A percentile compares a stretch with the other conserved stretches of the same genome.
phyloP scores from a whole-genome alignment of 2,888 invertebrate species.

The Eristalis tenax region DNA sequence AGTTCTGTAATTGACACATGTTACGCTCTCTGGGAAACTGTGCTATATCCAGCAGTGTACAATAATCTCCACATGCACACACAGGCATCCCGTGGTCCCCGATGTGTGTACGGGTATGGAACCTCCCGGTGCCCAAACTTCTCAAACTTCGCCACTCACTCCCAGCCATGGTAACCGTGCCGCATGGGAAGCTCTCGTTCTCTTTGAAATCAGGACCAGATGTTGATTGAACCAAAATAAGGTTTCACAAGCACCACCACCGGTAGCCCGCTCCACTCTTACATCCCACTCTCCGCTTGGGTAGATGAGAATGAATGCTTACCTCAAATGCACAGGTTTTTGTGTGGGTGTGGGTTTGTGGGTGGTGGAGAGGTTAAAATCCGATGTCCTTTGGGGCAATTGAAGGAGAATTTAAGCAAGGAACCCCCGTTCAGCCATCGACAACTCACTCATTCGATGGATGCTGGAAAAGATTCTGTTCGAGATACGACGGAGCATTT shows the following conservation, averaged over 20 bases:
- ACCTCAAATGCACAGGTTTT: slow-evolving; percentile 45
- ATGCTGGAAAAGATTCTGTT: slow-evolving; percentile 63
- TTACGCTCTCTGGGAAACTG: slow-evolving; percentile 77
- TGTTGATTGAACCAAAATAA: slow-evolving; percentile 78
- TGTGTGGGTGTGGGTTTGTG: neutral
- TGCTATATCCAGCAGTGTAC: slow-evolving; percentile 2
- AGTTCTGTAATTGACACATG: slow-evolving; percentile 79
- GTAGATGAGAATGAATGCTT: slow-evolving; percentile 22
- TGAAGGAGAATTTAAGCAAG: slow-evolving; percentile 47
- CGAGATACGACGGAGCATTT: slow-evolving; percentile 48
- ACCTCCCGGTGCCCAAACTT: neutral
- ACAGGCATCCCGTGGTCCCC: slow-evolving; percentile 46
- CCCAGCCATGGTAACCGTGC: slow-evolving; percentile 27
- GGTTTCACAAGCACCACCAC: slow-evolving; percentile 79
- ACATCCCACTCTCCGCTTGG: slow-evolving; percentile 57
- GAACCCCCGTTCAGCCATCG: slow-evolving; percentile 57
- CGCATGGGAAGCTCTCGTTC: slow-evolving; percentile 62
- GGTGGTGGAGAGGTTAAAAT: neutral
- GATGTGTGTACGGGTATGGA: neutral
- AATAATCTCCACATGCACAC: slow-evolving; percentile 49
- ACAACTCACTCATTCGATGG: slow-evolving; percentile 47
- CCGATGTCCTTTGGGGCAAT: slow-evolving; percentile 36
- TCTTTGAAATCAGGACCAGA: slow-evolving; percentile 81
- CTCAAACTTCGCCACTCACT: neutral
- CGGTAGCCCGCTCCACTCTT: slow-evolving; percentile 76